These are phyloP conservation scores for Myathropa florea DNA, from an alignment of 2,888 invertebrate species.

Conservation along the genomic window DNA sequence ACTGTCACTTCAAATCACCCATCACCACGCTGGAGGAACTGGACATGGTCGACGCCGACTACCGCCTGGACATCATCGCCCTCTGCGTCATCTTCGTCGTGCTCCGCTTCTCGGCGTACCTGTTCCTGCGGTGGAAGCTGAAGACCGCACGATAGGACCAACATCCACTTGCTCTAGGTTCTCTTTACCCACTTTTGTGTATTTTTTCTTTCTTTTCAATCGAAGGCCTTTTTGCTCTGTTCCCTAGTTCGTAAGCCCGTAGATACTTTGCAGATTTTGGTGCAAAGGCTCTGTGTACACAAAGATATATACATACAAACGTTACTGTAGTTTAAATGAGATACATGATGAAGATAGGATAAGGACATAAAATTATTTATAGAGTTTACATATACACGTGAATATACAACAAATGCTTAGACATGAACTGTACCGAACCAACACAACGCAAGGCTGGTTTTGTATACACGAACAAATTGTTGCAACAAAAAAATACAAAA, in stretches of 20 bases:
- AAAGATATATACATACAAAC: slow-evolving; percentile 56
- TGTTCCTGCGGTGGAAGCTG: slow-evolving; percentile 93
- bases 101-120: slow-evolving; percentile 89
- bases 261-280: slow-evolving; percentile 56
- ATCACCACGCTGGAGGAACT: slow-evolving; percentile 91
- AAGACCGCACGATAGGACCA: slow-evolving; percentile 87
- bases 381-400: slow-evolving; percentile 26
- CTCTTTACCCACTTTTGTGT: slow-evolving; percentile 55
- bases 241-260: slow-evolving; percentile 39
- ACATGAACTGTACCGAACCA: slow-evolving; percentile 51
- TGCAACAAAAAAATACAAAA: slow-evolving; percentile 8
- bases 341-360: slow-evolving; percentile 4
- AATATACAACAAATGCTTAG: slow-evolving; percentile 14
- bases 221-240: background rate
- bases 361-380: slow-evolving; percentile 63
- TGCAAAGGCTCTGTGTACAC: slow-evolving; percentile 59
- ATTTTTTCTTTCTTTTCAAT: slow-evolving; percentile 68
- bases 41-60: slow-evolving; percentile 91
- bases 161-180: background rate
- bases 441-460: slow-evolving; percentile 62
- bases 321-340: slow-evolving; percentile 36
- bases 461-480: slow-evolving; percentile 68
- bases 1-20: slow-evolving; percentile 94
- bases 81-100: slow-evolving; percentile 90
- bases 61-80: slow-evolving; percentile 89